Percentiles rank a stretch among this genome's conserved stretches.
Conservation (phyloP, 2,113 vertebrate genomes). For the Oncorhynchus clarkii region DNA sequence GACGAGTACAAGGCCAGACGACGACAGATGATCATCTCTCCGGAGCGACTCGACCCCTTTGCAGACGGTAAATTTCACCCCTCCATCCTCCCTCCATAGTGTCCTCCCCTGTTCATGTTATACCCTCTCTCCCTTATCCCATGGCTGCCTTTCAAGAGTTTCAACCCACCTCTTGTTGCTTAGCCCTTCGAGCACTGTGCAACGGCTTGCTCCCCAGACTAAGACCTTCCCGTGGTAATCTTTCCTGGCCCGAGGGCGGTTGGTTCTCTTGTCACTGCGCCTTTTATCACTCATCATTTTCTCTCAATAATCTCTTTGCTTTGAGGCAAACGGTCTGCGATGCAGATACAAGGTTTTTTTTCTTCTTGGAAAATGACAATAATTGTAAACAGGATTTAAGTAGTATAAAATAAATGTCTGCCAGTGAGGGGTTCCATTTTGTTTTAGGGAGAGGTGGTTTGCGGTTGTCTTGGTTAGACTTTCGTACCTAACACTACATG, state of each 20-base stretch:
- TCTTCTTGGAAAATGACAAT: not conserved
- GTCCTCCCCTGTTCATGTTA: constrained; percentile 22
- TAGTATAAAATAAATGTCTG: not conserved
- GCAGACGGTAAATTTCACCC: constrained; percentile 90
- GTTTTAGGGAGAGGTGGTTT: constrained; percentile 64
- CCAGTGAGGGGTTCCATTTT: constrained; percentile 40
- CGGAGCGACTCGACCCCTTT: constrained; percentile 97
- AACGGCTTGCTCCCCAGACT: constrained; percentile 69
- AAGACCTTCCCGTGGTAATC: constrained; percentile 55
- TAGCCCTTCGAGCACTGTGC: constrained; percentile 75
- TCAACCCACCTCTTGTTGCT: constrained; percentile 50
- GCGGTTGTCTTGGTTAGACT: constrained; percentile 39
- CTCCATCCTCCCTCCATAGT: constrained; percentile 31
- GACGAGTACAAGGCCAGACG: constrained; percentile 97
- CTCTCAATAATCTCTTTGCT: constrained; percentile 6
- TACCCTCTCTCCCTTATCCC: constrained; percentile 19
- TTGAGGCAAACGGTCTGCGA: not conserved
- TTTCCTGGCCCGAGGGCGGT: constrained; percentile 36
- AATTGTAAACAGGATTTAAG: not conserved
- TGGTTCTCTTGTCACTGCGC: constrained; percentile 13
- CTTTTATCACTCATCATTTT: not conserved
- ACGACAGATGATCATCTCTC: constrained; percentile 98
- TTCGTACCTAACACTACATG: constrained; percentile 52
- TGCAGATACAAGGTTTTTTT: not conserved
- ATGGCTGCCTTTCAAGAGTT: constrained; percentile 40